Base-by-base conservation (phyloP, 1,140 invertebrate genomes). In the Thereuonema tuberculata region DNA sequence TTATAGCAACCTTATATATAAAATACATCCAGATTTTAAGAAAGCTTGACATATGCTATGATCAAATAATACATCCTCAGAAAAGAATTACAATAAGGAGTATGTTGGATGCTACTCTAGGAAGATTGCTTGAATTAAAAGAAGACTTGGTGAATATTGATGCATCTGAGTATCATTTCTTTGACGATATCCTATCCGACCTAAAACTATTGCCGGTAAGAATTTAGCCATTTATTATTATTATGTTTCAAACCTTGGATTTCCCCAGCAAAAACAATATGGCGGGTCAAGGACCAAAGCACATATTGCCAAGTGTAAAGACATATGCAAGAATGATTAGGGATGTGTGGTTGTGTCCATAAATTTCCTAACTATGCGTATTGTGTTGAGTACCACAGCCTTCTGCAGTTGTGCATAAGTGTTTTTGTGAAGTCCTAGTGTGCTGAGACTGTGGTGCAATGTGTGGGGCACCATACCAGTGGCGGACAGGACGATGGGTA, bases 51-150 rank as follows among this genome's bases (percentile, higher is more conserved):
- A 73, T 81, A 61, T 87, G 88, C 59, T 89, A 93, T 67, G 91
- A 95, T 69, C 90, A 92, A 75, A 81, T 93, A 58, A 77, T 93
- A 26, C 93, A 97, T 69, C 90, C 93, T 0, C 93, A 97, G 72
- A 96, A 96, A 70, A 75, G 91, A 47, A 67, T 84, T 27, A 74
- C 95, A 1, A 76, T 96, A 0, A 81, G 82, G 50, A 82, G 85
- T 62, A 69, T 93, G 1, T 70, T 96, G 0, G 89, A 94, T 70
- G 82, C 83, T 0, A 81, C 80, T 26, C 77, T 94, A 48, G 91
- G 88, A 2, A 77, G 92, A 50, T 68, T 79, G 5, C 61, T 80
- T 5, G 80, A 81, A 65, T 60, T 81, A 2, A 80, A 79, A 66
- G 81, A 89, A 67, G 89, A 94, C 67, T 76, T 95, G 54, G 88